Base-by-base conservation (phyloP, 2,113 vertebrate genomes). In the Coptodon bakossiorum region DNA sequence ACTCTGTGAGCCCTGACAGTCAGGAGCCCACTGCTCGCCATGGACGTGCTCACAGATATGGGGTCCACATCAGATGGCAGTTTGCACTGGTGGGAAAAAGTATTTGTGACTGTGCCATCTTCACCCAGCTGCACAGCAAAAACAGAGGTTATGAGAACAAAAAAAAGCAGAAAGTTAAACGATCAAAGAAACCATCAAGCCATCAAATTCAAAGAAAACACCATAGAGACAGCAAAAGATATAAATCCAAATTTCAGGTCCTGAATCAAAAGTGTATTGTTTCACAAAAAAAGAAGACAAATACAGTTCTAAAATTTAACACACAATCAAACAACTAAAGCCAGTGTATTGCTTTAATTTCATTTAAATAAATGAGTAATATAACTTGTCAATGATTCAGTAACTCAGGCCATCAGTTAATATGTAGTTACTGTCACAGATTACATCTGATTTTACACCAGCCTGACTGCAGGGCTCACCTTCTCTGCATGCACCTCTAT, bases 401-500 rank as follows among this genome's bases (percentile, higher is more conserved):
- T 45, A 29, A 80, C 45, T 80, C 5, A 56, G 22, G 48, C 17
- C 10, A 73, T 40, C 17, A 29, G 12, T 22, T 14, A 24, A 34
- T 68, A 11, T 71, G 24, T 34, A 38, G 9, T 61, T 38, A 43
- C 10, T 40, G 6, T 53, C 29, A 52, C 54, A 45, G 50, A 71
- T 19, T 7, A 76, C 29, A 50, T 52, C 43, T 78, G 17, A 31
- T 73, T 59, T 11, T 27, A 31, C 71, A 57, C 6, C 27, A 56
- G 10, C 8, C 34, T 24, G 8, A 61, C n/a, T 82, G 38, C 13
- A 29, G 16, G 53, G 17, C 96, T 96, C 94, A 98, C 98, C 97
- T 99, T 99, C 95, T 99, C 98, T 0, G 97, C 98, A 3, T 96
- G 96, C 83, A 99, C 97, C 88, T 98, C 96, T 3, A 98, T 98